A percentile compares a stretch with the other conserved stretches of the same genome.
phyloP scores from a whole-genome alignment of 2,888 invertebrate genomes.

The Diploptera punctata region DNA sequence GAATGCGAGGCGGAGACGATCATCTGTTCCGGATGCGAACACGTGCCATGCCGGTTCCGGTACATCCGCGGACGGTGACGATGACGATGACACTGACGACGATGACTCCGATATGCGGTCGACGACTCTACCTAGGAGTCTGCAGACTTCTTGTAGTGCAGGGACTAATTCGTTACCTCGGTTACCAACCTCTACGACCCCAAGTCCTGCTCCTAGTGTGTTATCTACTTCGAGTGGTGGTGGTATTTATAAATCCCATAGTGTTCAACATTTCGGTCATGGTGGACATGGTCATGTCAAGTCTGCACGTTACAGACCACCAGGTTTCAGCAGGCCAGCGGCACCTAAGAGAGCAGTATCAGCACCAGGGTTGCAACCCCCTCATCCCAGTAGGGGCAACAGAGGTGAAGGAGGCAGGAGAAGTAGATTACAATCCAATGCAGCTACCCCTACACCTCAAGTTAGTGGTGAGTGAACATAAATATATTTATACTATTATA shows the following conservation, averaged over 20 bases:
- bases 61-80: conserved; percentile 59
- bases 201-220: conserved; percentile 44
- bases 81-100: conserved; percentile 63
- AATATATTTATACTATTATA: too few species aligned
- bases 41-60: conserved; percentile 54
- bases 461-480: conserved; percentile 34
- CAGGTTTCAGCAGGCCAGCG: conserved; percentile 72
- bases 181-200: conserved; percentile 63
- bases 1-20: conserved; percentile 58
- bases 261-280: conserved; percentile 63
- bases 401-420: conserved; percentile 1
- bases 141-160: conserved; percentile 57
- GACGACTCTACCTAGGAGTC: conserved; percentile 68
- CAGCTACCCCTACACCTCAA: conserved; percentile 4
- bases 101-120: conserved; percentile 58
- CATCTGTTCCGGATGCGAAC: conserved; percentile 64
- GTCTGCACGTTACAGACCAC: conserved; percentile 86
- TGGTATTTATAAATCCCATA: conserved; percentile 68
- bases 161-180: conserved; percentile 80
- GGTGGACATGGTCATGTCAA: conserved; percentile 70
- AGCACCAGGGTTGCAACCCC: conserved; percentile 75
- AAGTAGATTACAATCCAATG: conserved; percentile 4
- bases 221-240: conserved; percentile 40
- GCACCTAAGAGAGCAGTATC: conserved; percentile 76
- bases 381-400: conserved; percentile 49